Percentiles rank a stretch among this genome's conserved stretches.
phyloP scores from a whole-genome alignment of 2,888 invertebrate species.

The Synergus itoensis region DNA sequence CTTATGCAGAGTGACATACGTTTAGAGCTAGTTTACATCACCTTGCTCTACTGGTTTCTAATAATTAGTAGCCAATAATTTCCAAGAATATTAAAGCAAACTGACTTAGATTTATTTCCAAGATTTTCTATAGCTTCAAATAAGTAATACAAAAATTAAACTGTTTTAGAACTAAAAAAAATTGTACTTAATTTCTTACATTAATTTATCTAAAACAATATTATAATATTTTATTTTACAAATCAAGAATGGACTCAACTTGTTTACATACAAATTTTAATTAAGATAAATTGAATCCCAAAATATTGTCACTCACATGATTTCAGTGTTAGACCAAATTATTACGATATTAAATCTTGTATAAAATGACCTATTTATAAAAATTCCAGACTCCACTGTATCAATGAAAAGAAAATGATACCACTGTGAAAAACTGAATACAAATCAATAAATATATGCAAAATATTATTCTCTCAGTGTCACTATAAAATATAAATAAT shows the following conservation, averaged over 20 bases:
- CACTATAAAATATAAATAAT: too few species aligned
- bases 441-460: neutral
- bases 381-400: neutral
- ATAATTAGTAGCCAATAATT: neutral
- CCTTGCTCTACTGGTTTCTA: conserved; percentile 17
- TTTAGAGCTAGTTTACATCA: neutral
- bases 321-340: neutral
- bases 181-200: too few species aligned
- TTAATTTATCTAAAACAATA: too few species aligned
- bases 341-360: neutral
- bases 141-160: too few species aligned
- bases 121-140: neutral
- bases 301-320: too few species aligned
- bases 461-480: too few species aligned
- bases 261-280: too few species aligned
- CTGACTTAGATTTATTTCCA: neutral
- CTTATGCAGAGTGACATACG: conserved; percentile 20
- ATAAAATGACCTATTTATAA: neutral
- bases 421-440: neutral
- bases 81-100: neutral
- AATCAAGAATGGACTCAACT: too few species aligned
- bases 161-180: too few species aligned
- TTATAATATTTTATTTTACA: too few species aligned
- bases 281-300: too few species aligned
- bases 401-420: neutral